Conservation (phyloP, 2,888 invertebrate genomes). For the Lordiphosa andalusiaca region DNA sequence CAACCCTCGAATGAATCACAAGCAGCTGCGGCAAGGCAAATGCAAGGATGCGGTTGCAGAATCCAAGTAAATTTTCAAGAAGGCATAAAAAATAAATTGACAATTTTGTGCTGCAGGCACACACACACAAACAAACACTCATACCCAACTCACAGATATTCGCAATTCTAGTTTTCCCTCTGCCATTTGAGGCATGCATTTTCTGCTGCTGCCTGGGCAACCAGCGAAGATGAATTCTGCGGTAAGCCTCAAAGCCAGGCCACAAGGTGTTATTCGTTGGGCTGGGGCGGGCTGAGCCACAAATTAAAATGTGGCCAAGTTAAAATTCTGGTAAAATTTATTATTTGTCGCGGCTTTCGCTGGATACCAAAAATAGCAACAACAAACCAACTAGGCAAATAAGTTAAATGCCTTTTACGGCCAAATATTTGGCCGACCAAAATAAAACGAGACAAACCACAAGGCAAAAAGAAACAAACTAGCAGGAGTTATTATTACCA, state of each 20-base stretch:
- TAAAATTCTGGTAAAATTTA: slow-evolving; percentile 62
- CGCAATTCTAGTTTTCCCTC: slow-evolving; percentile 19
- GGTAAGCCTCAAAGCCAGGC: slow-evolving; percentile 38
- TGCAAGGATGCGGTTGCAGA: slow-evolving; percentile 12
- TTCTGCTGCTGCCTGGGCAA: slow-evolving; percentile 31
- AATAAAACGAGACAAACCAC: slow-evolving; percentile 1
- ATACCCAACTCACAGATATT: slow-evolving; percentile 22
- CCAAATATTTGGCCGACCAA: slow-evolving; percentile 23
- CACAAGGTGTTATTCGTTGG: slow-evolving; percentile 48
- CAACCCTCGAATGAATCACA: slow-evolving; percentile 50
- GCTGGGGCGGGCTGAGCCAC: slow-evolving; percentile 44
- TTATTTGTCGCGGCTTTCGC: slow-evolving; percentile 59
- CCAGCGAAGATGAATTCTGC: slow-evolving; percentile 63
- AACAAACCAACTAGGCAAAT: slow-evolving; percentile 35
- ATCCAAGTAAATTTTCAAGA: slow-evolving; percentile 61
- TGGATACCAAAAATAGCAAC: slow-evolving; percentile 30
- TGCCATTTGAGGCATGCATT: slow-evolving; percentile 54
- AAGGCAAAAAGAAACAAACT: background rate
- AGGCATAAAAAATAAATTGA: slow-evolving; percentile 71
- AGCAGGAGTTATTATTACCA: no score
- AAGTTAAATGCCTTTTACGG: slow-evolving; percentile 35
- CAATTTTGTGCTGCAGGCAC: slow-evolving; percentile 37
- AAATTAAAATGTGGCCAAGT: slow-evolving; percentile 71
- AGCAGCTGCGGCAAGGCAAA: slow-evolving; percentile 23
- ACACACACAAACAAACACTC: slow-evolving; percentile 32